Base-by-base conservation (phyloP, 2,888 invertebrate genomes). In the Hecatera dysodea region DNA sequence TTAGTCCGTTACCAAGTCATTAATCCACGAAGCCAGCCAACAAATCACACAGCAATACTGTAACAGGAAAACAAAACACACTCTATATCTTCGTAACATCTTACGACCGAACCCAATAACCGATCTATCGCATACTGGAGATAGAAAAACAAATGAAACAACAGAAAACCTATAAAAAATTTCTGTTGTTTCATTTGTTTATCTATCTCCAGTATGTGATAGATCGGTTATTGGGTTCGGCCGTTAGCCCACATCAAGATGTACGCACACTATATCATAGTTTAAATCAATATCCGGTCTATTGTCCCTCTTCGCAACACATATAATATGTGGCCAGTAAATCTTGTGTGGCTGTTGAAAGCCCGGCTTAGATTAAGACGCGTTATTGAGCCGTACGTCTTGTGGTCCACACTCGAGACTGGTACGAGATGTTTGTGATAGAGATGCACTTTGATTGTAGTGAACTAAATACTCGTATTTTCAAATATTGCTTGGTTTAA, bases 341-440 rank as follows among this genome's bases (percentile, higher is more conserved):
- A 93, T 93, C 93, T 93, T 81, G 67, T 75, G 85, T 75, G 90
- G 86, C 87, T 86, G 85, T 83, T 81, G 86, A 88, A 87, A 91
- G 90, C 90, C 89, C 78, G 88, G 89, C 88, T 91, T 86, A 90
- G 93, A 91, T 92, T 91, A 93, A 87, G 89, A 82, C 83, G 80
- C 90, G 89, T 91, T 94, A 94, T 93, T 93, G 93, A 91, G 89
- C 86, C 90, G 90, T 94, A 90, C 89, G 89, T 94, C 93, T 94
- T 93, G 87, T 69, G 71, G 48, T 71, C 27, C 72, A 27, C 48
- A 69, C 75, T 53, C 55, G 53, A 29, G 60, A 29, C 11, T 27
- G 22, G 62, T 50, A 68, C 73, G 60, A 67, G 69, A 73, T 70
- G 76, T 44, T 75, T 63, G 61, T 64, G 57, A 48, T 67, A 39